phyloP scores from a whole-genome alignment of 2,888 invertebrate species.

The Metellina segmentata region DNA sequence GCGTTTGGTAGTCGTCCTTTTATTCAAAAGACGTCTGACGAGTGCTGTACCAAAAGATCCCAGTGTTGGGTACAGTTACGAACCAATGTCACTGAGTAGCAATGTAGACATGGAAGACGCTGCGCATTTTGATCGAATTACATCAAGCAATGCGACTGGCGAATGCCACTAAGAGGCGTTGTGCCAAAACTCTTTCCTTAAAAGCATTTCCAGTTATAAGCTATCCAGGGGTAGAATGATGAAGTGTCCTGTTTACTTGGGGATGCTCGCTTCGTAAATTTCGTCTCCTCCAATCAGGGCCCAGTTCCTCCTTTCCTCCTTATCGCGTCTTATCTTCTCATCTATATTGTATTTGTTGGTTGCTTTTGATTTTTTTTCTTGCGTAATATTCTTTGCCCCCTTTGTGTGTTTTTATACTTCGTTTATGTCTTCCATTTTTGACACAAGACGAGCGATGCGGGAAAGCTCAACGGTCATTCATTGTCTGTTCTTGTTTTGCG shows the following conservation, averaged over 20 bases:
- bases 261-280: conserved; percentile 57
- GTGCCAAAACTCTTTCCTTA: conserved; percentile 12
- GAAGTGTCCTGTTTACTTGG: conserved; percentile 71
- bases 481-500: not conserved
- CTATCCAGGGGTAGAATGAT: conserved; percentile 61
- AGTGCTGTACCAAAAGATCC: no score
- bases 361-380: not conserved
- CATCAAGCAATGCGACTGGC: no score
- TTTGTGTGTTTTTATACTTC: not conserved
- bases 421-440: no score
- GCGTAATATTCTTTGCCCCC: not conserved
- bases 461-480: not conserved
- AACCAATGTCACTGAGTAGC: no score
- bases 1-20: no score
- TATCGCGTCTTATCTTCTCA: not conserved
- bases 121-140: no score
- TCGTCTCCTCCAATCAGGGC: conserved; percentile 54
- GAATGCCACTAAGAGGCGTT: not conserved
- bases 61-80: no score
- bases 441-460: no score
- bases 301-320: not conserved
- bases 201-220: conserved; percentile 25
- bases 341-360: not conserved
- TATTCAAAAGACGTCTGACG: no score
- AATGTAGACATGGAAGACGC: no score